Conservation (phyloP, 30 jellyfish, hydroid and myxozoan genomes). For the Pseudorhiza aurosa region DNA sequence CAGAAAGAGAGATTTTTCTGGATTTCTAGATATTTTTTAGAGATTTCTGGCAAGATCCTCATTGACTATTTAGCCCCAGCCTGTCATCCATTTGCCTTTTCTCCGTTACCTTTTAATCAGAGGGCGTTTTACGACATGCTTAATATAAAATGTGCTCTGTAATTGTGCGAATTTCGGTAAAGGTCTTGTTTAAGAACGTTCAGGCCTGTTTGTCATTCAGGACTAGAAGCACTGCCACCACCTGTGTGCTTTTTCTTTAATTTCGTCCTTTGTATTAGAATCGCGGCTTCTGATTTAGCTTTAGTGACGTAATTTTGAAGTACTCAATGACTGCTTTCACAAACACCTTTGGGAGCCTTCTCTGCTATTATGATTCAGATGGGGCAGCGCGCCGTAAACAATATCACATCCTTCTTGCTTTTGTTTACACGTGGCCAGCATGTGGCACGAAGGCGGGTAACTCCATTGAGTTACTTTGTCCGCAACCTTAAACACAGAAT, state of each 20-base stretch:
- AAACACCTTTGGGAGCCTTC: not conserved
- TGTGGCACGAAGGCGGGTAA: conserved; percentile 3
- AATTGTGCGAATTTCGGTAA: no score
- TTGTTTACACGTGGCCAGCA: not conserved
- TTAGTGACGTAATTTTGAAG: not conserved
- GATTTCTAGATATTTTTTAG: no score
- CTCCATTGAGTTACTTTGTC: not conserved
- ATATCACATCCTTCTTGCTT: not conserved
- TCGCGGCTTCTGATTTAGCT: not conserved
- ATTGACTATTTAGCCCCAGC: no score
- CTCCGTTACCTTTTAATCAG: no score
- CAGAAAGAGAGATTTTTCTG: no score
- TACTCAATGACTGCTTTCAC: not conserved
- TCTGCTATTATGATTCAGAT: not conserved
- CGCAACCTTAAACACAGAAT: not conserved
- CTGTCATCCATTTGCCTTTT: no score
- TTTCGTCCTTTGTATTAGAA: not conserved
- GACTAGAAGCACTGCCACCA: not conserved
- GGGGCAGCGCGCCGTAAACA: not conserved
- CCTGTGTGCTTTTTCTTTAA: not conserved
- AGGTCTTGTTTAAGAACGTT: no score
- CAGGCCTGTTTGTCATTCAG: no score
- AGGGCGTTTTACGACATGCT: no score
- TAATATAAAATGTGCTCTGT: no score
- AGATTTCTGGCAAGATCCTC: no score